These are phyloP conservation scores for Phyllostomus hastatus DNA, from an alignment of 2,113 vertebrate species.

Conservation along the genomic window DNA sequence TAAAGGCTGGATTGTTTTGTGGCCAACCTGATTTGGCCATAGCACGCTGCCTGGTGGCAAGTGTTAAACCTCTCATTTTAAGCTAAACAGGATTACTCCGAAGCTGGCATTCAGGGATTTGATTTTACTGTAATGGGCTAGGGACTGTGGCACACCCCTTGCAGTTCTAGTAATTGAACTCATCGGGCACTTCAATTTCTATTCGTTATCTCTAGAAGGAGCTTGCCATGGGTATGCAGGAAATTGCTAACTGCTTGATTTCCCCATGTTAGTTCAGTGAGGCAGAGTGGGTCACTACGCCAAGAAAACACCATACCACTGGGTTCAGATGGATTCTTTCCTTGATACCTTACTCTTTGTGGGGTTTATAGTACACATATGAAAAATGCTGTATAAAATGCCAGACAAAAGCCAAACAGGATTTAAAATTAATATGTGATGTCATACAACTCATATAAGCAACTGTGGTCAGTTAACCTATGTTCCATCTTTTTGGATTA, in stretches of 20 bases:
- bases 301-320: conserved; percentile 54
- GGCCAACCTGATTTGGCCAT: conserved; percentile 81
- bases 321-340: conserved; percentile 49
- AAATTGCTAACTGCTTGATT: conserved; percentile 71
- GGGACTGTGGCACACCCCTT: conserved; percentile 62
- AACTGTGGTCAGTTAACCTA: not conserved
- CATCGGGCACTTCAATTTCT: conserved; percentile 72
- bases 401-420: not conserved
- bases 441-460: not conserved
- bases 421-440: not conserved
- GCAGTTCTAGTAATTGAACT: conserved; percentile 77
- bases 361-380: not conserved
- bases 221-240: conserved; percentile 58
- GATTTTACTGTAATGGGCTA: conserved; percentile 75
- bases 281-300: conserved; percentile 68
- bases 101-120: conserved; percentile 78
- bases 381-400: not conserved
- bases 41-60: conserved; percentile 76
- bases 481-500: not conserved
- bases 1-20: conserved; percentile 83
- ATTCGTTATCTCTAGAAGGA: conserved; percentile 70
- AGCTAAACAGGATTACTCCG: conserved; percentile 86
- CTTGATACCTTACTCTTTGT: not conserved
- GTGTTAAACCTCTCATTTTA: conserved; percentile 86
- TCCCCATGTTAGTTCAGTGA: conserved; percentile 75